A percentile compares a stretch with the other conserved stretches of the same genome.
phyloP scores from a whole-genome alignment of 92 coral and sea anemone genomes.

The Nematostella vectensis region DNA sequence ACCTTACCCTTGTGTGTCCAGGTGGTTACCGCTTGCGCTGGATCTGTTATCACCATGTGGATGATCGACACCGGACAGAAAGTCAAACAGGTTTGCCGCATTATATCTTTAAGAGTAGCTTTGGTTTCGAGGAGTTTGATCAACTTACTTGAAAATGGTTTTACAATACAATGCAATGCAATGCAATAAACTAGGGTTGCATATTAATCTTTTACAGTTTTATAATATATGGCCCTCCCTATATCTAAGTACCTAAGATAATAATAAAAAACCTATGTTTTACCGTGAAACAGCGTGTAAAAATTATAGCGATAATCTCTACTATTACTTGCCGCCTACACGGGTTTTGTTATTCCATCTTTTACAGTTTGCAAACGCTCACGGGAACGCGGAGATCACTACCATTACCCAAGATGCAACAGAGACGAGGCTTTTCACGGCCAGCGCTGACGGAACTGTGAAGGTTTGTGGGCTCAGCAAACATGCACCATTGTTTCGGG shows the following conservation, averaged over 20 bases:
- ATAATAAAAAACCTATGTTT: not conserved
- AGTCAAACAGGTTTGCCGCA: slow-evolving; percentile 68
- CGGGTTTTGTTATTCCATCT: not conserved
- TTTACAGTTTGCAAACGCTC: slow-evolving; percentile 90
- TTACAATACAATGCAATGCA: no score
- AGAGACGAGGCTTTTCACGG: slow-evolving; percentile 89
- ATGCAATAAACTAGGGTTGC: no score
- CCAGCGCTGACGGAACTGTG: slow-evolving; percentile 94
- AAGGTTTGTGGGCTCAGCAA: slow-evolving; percentile 42
- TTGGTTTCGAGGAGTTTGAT: not conserved
- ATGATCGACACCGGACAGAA: slow-evolving; percentile 98
- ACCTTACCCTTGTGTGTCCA: no score
- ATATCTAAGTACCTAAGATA: not conserved
- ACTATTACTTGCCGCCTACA: no score
- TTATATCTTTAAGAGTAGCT: no score
- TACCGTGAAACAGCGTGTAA: not conserved
- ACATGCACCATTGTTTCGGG: no score
- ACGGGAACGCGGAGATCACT: slow-evolving; percentile 91
- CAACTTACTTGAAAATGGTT: not conserved
- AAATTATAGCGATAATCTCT: not conserved
- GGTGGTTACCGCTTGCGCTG: slow-evolving; percentile 93
- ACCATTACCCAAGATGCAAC: slow-evolving; percentile 87
- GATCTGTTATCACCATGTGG: slow-evolving; percentile 96
- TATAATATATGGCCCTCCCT: no score
- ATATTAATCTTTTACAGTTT: no score